Evolutionary conservation across 2,888 invertebrate genomes (phyloP).

Genomic region (Thera britannica): DNA sequence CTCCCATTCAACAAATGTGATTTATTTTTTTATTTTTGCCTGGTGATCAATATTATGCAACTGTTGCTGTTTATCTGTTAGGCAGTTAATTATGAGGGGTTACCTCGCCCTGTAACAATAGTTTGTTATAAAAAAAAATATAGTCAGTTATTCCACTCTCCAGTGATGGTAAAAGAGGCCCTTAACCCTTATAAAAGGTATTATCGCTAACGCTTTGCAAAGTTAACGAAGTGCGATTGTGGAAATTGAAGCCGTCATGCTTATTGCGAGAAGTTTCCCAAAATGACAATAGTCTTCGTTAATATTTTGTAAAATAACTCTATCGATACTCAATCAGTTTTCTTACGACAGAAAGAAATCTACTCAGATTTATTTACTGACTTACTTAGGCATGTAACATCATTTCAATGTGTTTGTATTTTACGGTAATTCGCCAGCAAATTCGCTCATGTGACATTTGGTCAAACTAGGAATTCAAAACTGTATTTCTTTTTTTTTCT

Average conservation of each 20-base stretch:
- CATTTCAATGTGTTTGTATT: neutral
- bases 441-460: no score
- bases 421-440: neutral
- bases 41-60: no score
- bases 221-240: conserved; percentile 23
- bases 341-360: neutral
- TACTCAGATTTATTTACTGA: neutral
- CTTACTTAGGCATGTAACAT: no score
- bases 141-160: neutral
- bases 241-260: conserved; percentile 18
- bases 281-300: conserved; percentile 23
- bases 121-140: no score
- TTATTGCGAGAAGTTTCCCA: conserved; percentile 9
- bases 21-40: no score
- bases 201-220: conserved; percentile 12
- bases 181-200: conserved; percentile 1
- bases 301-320: conserved; percentile 6
- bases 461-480: no score
- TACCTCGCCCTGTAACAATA: no score
- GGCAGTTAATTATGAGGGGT: no score
- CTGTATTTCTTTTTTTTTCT: no score
- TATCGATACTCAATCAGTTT: neutral
- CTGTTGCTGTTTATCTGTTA: no score
- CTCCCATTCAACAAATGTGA: no score
- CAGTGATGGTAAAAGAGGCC: conserved; percentile 1